Evolutionary conservation across 2,113 vertebrate species (phyloP).

Genomic region (Coryphaenoides rupestris): DNA sequence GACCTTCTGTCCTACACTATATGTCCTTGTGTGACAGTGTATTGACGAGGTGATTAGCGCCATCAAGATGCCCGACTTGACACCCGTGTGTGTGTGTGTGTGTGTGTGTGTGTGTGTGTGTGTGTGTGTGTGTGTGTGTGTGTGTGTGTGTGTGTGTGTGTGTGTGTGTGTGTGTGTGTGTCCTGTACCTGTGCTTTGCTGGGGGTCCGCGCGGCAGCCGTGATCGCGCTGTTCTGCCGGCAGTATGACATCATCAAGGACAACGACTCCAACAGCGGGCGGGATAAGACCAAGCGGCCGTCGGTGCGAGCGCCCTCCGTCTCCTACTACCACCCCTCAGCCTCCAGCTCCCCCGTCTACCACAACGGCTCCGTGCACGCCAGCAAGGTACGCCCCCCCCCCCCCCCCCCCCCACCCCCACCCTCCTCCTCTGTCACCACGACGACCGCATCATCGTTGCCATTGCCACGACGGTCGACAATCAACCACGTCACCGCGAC

Average conservation of each 20-base stretch:
- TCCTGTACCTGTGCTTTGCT: conserved; percentile 1
- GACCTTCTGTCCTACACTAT: too few species aligned
- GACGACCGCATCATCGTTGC: too few species aligned
- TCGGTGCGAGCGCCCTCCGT: conserved; percentile 81
- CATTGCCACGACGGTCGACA: too few species aligned
- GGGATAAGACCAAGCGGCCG: conserved; percentile 87
- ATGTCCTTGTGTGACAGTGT: too few species aligned
- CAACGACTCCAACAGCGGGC: conserved; percentile 88
- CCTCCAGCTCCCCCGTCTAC: conserved; percentile 84
- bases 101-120: neutral
- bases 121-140: neutral
- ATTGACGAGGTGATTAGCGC: too few species aligned
- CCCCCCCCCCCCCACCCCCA: too few species aligned
- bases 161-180: conserved; percentile 3
- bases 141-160: conserved; percentile 2
- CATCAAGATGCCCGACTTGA: too few species aligned
- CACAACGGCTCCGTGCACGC: conserved; percentile 78
- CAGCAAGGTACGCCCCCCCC: conserved; percentile 68
- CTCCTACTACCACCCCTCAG: conserved; percentile 72
- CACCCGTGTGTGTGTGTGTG: neutral
- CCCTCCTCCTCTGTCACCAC: too few species aligned
- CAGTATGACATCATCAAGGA: conserved; percentile 98
- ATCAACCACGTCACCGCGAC: too few species aligned
- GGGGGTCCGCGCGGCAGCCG: conserved; percentile 77
- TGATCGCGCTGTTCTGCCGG: conserved; percentile 93